Percentiles rank a stretch among this genome's conserved stretches.
Evolutionary conservation across 1,140 invertebrate species (phyloP).

Genomic region (Hypsibius dujardini): DNA sequence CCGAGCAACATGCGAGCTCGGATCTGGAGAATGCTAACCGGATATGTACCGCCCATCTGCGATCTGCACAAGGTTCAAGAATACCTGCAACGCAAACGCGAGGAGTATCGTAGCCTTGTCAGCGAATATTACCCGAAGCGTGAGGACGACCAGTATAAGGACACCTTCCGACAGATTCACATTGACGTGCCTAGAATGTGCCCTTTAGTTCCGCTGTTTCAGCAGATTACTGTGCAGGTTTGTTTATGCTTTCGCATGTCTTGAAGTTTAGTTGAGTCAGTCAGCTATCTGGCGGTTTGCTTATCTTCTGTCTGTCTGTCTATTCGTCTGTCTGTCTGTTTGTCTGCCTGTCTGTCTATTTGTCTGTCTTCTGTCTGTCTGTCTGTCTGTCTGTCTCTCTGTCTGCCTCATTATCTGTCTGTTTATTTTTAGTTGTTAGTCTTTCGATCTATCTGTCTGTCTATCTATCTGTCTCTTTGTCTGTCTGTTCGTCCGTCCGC

Average conservation of each 20-base stretch:
- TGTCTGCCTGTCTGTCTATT: too few relatives aligned
- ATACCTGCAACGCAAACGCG: slow-evolving; percentile 65
- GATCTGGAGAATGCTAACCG: slow-evolving; percentile 55
- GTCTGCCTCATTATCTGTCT: too few relatives aligned
- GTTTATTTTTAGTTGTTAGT: too few relatives aligned
- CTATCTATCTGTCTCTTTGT: too few relatives aligned
- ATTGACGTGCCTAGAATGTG: slow-evolving; percentile 95
- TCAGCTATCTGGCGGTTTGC: too few relatives aligned
- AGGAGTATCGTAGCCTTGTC: slow-evolving; percentile 85
- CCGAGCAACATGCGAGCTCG: slow-evolving; percentile 58
- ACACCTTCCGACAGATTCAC: slow-evolving; percentile 89
- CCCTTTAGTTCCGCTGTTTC: slow-evolving; percentile 73
- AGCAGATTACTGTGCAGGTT: slow-evolving; percentile 67
- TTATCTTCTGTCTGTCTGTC: too few relatives aligned
- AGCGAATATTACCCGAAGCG: slow-evolving; percentile 87
- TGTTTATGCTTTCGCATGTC: slow-evolving; percentile 21
- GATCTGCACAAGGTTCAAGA: background rate
- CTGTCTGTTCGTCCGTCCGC: too few relatives aligned
- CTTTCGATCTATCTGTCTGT: too few relatives aligned
- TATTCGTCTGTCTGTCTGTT: too few relatives aligned
- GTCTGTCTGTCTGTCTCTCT: slow-evolving; percentile 20
- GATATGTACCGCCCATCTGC: background rate
- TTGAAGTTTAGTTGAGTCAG: too few relatives aligned
- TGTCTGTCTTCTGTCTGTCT: too few relatives aligned
- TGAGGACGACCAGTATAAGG: slow-evolving; percentile 71